Percentiles rank a stretch among this genome's conserved stretches.
Conservation (phyloP, 2,888 invertebrate genomes). For the Tetramorium bicarinatum region DNA sequence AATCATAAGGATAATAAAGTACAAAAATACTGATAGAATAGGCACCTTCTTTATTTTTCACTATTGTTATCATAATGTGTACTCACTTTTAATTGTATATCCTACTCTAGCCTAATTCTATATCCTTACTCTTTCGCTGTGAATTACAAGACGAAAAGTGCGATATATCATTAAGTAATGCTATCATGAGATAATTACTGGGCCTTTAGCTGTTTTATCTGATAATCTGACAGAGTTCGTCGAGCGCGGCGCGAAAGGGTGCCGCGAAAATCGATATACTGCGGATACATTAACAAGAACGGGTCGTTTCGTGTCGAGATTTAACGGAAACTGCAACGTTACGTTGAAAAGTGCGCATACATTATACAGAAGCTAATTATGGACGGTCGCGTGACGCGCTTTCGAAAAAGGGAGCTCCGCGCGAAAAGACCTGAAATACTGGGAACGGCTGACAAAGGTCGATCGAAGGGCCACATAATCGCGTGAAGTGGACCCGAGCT, state of each 20-base stretch:
- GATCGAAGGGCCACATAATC: conserved; percentile 57
- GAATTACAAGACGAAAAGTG: neutral
- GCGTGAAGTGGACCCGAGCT: conserved; percentile 50
- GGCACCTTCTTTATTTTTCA: neutral
- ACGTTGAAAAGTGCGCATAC: conserved; percentile 48
- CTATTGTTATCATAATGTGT: neutral
- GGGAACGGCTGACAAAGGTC: conserved; percentile 32
- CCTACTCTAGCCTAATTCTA: neutral
- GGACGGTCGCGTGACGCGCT: conserved; percentile 34
- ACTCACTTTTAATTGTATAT: neutral
- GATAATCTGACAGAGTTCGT: conserved; percentile 32
- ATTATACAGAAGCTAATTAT: conserved; percentile 37
- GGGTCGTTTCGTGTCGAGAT: conserved; percentile 42
- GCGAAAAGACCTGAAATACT: neutral
- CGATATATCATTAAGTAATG: conserved; percentile 5
- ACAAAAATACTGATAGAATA: neutral
- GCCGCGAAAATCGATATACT: conserved; percentile 40
- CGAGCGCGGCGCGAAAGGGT: conserved; percentile 17
- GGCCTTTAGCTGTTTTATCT: conserved; percentile 17
- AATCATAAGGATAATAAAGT: conserved; percentile 1
- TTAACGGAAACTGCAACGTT: conserved; percentile 45
- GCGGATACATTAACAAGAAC: conserved; percentile 51
- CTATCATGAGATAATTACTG: conserved; percentile 1
- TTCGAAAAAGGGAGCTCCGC: conserved; percentile 11
- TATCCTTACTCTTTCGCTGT: neutral